These are phyloP conservation scores for Pachyuromys duprasi DNA, from an alignment of 2,797 vertebrate species.

Conservation along the genomic window DNA sequence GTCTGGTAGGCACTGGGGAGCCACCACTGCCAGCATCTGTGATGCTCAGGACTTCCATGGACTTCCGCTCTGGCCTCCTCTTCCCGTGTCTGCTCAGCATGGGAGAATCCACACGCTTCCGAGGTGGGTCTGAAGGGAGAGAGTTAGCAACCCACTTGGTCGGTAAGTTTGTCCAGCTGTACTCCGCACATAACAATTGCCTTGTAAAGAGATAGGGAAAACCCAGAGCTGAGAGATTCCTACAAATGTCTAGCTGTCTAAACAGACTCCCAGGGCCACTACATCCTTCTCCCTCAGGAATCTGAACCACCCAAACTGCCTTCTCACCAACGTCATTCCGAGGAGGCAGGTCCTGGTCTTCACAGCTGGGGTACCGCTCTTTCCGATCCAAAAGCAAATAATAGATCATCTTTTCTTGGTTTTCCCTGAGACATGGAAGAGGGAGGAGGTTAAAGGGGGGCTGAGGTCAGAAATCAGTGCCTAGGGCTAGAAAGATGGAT, in stretches of 20 bases:
- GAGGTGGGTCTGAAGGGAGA: constrained; percentile 89
- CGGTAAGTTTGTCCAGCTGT: not conserved
- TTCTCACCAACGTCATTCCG: constrained; percentile 93
- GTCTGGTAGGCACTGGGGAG: constrained; percentile 93
- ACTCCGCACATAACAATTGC: too few species aligned
- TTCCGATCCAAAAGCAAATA: constrained; percentile 96
- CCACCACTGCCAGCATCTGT: constrained; percentile 91
- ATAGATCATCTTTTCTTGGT: constrained; percentile 98
- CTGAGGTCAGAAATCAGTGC: not conserved
- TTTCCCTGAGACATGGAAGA: constrained; percentile 88
- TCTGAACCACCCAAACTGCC: not conserved
- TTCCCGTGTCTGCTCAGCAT: constrained; percentile 96
- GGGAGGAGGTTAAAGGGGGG: not conserved
- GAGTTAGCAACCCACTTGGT: not conserved
- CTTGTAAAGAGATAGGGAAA: not conserved
- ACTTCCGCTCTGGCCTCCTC: constrained; percentile 94
- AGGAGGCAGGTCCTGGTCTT: constrained; percentile 95
- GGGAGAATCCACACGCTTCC: constrained; percentile 95
- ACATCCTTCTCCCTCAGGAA: not conserved
- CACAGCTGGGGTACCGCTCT: constrained; percentile 95
- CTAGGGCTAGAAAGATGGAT: not conserved
- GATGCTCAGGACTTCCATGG: constrained; percentile 95
- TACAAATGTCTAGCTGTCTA: not conserved
- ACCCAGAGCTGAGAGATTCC: not conserved
- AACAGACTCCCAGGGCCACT: not conserved